Percentiles rank a stretch among this genome's conserved stretches.
phyloP scores from a whole-genome alignment of 2,797 vertebrate species.

The Chrysocyon brachyurus region DNA sequence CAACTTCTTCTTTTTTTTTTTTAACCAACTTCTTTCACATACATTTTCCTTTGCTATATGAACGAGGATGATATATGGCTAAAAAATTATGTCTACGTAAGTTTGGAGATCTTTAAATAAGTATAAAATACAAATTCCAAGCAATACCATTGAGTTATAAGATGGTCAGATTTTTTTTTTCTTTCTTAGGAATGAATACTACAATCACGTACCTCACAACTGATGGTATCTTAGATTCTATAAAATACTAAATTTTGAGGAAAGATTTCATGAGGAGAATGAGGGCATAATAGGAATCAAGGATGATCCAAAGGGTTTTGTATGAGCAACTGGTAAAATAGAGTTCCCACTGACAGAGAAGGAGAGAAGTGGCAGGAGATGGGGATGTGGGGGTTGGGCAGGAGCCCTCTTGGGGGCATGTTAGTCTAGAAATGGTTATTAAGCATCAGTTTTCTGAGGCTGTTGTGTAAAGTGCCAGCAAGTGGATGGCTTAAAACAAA shows the following conservation, averaged over 20 bases:
- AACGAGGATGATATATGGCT: background rate
- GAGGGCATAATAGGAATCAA: background rate
- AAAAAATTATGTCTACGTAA: background rate
- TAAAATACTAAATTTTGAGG: background rate
- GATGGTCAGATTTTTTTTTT: background rate
- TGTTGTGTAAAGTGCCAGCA: background rate
- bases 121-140: conserved; percentile 9
- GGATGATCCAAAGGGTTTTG: background rate
- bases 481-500: background rate
- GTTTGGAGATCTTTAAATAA: background rate
- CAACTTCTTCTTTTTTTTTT: no score
- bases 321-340: background rate
- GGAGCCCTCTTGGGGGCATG: background rate
- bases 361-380: background rate
- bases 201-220: background rate
- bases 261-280: background rate
- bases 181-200: background rate
- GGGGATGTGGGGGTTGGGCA: fast-evolving
- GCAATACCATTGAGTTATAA: background rate
- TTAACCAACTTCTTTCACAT: background rate
- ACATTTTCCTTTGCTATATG: background rate
- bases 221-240: background rate
- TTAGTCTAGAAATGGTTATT: background rate
- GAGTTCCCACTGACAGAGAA: background rate
- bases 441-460: background rate